Base-by-base conservation (phyloP, 2,113 vertebrate genomes). In the Erpornis zantholeuca region DNA sequence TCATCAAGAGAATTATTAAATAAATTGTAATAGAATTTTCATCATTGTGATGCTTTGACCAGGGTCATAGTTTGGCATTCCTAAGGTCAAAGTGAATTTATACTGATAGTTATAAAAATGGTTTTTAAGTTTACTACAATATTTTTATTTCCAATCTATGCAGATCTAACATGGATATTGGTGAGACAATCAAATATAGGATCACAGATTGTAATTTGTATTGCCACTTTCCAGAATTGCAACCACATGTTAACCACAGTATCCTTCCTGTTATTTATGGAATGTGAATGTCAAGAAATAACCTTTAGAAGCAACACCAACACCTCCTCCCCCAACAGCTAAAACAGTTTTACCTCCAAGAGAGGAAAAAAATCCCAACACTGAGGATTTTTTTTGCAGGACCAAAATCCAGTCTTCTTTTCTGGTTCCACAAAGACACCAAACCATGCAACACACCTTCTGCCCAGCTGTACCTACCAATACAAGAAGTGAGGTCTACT, bases 201-300 rank as follows among this genome's bases (percentile, higher is more conserved):
- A 86, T 77, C 50, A 35, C n/a, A 56, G 54, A 66, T 56, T 82
- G 44, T 84, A 66, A 82, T 84, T 90, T 52, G 38, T 76, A 61
- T 80, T 63, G 82, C 70, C 47, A 53, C 45, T 82, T 90, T 90
- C 82, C 87, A 95, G 81, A 91, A 89, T 7, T 88, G 86, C 27
- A 92, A 80, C 87, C 85, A 73, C 79, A 72, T 12, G 21, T 70
- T 83, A 88, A 94, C 93, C 94, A 82, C 90, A 75, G 22, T 47
- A 69, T 94, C 87, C 90, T 96, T 94, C 85, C 88, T 96, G 59
- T 90, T 95, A 44, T 45, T 78, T 86, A 56, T 63, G 75, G 79
- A 96, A 90, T 72, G 42, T 42, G 38, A 94, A 83, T 53, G 71
- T 73, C 59, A 88, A 95, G 76, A 95, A 96, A 88, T 56, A 95